These are phyloP conservation scores for Opisthograptis luteolata DNA, from an alignment of 2,888 invertebrate genomes.

Conservation along the genomic window DNA sequence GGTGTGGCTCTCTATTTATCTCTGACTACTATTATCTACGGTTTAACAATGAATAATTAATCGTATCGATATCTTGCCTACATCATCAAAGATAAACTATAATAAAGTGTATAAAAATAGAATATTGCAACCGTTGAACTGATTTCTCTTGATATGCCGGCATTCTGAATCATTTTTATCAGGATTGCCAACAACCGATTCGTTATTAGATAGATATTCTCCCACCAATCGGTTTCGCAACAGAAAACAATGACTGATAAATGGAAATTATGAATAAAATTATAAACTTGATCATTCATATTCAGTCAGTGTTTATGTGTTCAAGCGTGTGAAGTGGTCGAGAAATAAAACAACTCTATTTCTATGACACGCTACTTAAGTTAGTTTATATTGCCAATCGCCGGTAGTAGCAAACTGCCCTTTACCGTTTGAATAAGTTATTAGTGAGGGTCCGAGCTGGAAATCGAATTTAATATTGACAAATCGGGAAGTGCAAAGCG, in stretches of 20 bases:
- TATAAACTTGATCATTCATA: conserved; percentile 24
- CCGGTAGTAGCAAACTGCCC: too few relatives aligned
- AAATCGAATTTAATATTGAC: too few relatives aligned
- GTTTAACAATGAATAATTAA: neutral
- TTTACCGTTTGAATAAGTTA: too few relatives aligned
- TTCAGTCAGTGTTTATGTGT: conserved; percentile 11
- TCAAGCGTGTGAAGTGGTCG: conserved; percentile 21
- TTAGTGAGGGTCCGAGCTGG: too few relatives aligned
- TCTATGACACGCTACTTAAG: too few relatives aligned
- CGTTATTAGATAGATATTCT: conserved; percentile 18
- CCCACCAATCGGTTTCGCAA: conserved; percentile 26
- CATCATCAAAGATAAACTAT: conserved; percentile 17
- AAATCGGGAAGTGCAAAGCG: too few relatives aligned
- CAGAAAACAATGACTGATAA: conserved; percentile 37
- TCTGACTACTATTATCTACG: neutral
- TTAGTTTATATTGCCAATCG: too few relatives aligned
- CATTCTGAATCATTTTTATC: conserved; percentile 30
- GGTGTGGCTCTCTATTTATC: too few relatives aligned
- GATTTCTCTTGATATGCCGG: conserved; percentile 9
- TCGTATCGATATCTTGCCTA: neutral
- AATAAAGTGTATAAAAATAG: neutral
- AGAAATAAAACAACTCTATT: conserved; percentile 3
- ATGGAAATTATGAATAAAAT: conserved; percentile 17
- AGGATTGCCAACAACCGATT: conserved; percentile 25
- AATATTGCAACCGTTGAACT: conserved; percentile 10